Percentiles rank a stretch among this genome's conserved stretches.
These are phyloP conservation scores for Temnothorax curvispinosus DNA, from an alignment of 1,140 invertebrate genomes.

Conservation along the genomic window DNA sequence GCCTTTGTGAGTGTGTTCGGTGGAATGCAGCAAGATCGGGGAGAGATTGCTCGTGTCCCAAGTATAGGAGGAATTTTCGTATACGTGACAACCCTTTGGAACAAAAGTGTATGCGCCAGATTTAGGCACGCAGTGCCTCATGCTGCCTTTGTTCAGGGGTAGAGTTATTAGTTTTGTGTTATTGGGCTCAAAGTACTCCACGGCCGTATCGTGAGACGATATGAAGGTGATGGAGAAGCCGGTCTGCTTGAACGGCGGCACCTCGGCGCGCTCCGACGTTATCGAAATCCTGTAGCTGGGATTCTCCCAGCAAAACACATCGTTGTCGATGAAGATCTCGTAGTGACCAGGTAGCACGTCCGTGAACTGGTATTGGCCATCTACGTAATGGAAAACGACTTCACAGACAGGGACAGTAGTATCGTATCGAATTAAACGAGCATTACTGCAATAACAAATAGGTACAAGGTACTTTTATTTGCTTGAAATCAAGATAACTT, in stretches of 20 bases:
- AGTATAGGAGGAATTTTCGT: slow-evolving; percentile 86
- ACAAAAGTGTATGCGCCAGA: slow-evolving; percentile 91
- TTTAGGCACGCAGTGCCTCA: slow-evolving; percentile 89
- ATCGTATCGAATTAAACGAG: not conserved
- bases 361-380: slow-evolving; percentile 91
- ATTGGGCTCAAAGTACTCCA: slow-evolving; percentile 77
- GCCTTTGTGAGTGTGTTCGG: slow-evolving; percentile 80
- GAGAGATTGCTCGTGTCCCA: slow-evolving; percentile 82
- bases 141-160: slow-evolving; percentile 85
- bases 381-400: slow-evolving; percentile 84
- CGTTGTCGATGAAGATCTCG: slow-evolving; percentile 89
- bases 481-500: not conserved
- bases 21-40: slow-evolving; percentile 81
- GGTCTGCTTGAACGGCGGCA: slow-evolving; percentile 91
- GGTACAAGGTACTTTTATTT: not conserved
- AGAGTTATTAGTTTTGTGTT: slow-evolving; percentile 80
- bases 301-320: slow-evolving; percentile 91
- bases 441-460: slow-evolving; percentile 58
- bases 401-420: slow-evolving; percentile 67
- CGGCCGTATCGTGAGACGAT: slow-evolving; percentile 89
- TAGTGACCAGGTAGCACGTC: slow-evolving; percentile 94
- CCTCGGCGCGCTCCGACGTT: slow-evolving; percentile 88
- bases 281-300: slow-evolving; percentile 89
- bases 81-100: slow-evolving; percentile 94
- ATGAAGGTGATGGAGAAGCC: slow-evolving; percentile 91